Base-by-base conservation (phyloP, 2,888 invertebrate genomes). In the Minunthozetes semirufus region DNA sequence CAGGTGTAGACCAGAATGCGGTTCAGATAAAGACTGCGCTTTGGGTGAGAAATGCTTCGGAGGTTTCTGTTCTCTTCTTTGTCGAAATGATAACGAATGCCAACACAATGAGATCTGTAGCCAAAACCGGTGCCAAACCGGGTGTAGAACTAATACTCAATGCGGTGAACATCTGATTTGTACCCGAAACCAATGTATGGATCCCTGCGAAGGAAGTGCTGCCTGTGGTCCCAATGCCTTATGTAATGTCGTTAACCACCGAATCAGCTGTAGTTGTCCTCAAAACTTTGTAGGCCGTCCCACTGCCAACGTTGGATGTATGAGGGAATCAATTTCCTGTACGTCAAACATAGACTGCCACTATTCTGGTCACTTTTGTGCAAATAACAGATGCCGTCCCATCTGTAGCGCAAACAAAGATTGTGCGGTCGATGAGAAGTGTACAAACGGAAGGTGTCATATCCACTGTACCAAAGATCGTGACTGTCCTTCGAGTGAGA, bases 381-480 rank as follows among this genome's bases (percentile, higher is more conserved):
- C 89, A 77, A 89, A 92, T 80, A 90, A 90, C 72, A 89, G 92
- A 83, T 76, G 78, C 76, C 48, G 75, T 76, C 91, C 92, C 5
- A 85, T 86, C 63, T 94, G 94, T 81, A 84, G 84, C 48, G 85
- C 83, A 19, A 93, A 94, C 82, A 89, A 89, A 80, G 88, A 91
- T 78, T 94, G 94, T 82, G 94, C 93, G 3, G 87, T 90, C 76
- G 94, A 94, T 81, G 94, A 94, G 84, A 91, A 92, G 82, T 94
- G 94, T 83, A 85, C 91, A 11, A 89, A 90, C 77, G 94, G 93
- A 79, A 84, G 93, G 78, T 89, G 89, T 81, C 93, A 93, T 78
- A 94, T 94, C 84, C 86, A 89, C 74, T 92, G 92, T 79, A 88
- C 88, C 80, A 85, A 88, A 13, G 93, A 93, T 81, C 92, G 93